Percentiles rank a stretch among this genome's conserved stretches.
These are phyloP conservation scores for Cephus runcator DNA, from an alignment of 2,888 invertebrate genomes.

Conservation along the genomic window DNA sequence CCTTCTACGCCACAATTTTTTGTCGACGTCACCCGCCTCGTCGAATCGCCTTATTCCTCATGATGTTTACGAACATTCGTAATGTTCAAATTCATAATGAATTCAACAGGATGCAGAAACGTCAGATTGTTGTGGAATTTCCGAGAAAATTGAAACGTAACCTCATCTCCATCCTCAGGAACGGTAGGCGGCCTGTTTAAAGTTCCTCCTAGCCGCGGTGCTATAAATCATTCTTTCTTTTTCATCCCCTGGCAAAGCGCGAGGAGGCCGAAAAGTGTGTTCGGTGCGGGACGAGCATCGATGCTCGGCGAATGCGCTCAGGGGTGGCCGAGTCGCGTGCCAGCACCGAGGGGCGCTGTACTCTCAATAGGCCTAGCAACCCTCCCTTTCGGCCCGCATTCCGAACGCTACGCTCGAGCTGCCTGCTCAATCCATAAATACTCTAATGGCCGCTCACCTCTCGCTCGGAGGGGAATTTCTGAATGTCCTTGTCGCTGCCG, in stretches of 20 bases:
- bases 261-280: no score
- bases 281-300: no score
- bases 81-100: no score
- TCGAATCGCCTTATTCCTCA: no score
- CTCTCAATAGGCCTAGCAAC: slow-evolving; percentile 27
- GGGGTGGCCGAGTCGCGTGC: slow-evolving; percentile 48
- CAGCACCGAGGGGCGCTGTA: slow-evolving; percentile 25
- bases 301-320: no score
- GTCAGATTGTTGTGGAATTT: background rate
- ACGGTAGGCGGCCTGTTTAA: background rate
- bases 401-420: slow-evolving; percentile 25
- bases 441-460: slow-evolving; percentile 57
- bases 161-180: no score
- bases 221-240: background rate
- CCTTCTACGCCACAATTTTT: no score
- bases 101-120: slow-evolving; percentile 1
- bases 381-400: slow-evolving; percentile 9
- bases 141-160: background rate
- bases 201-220: background rate
- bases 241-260: background rate
- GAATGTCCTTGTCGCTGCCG: background rate
- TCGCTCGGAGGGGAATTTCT: slow-evolving; percentile 36
- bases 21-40: no score
- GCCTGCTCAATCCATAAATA: slow-evolving; percentile 57
- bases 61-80: no score